A percentile compares a stretch with the other conserved stretches of the same genome.
Evolutionary conservation across 2,113 vertebrate species (phyloP).

Genomic region (Dromaius novaehollandiae): DNA sequence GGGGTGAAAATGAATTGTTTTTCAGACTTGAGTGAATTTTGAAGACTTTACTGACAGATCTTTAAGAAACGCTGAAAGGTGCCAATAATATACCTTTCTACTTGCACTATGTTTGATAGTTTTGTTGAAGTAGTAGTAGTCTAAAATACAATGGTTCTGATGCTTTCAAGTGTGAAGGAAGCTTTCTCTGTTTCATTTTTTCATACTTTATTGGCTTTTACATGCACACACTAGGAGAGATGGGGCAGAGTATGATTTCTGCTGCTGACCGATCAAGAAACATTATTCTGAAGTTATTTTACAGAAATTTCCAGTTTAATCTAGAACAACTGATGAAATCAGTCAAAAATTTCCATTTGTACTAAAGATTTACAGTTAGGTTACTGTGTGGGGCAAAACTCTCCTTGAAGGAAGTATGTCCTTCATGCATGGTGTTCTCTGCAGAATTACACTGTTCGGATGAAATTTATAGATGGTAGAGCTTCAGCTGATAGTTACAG

Average conservation of each 20-base stretch:
- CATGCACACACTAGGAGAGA: background rate
- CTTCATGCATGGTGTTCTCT: background rate
- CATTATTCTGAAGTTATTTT: background rate
- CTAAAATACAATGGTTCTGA: background rate
- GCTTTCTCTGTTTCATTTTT: background rate
- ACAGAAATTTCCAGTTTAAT: background rate
- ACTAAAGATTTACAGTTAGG: background rate
- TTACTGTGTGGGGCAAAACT: background rate
- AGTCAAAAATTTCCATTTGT: background rate
- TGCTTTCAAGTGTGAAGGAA: background rate
- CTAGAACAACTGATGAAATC: background rate
- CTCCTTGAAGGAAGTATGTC: accelerated
- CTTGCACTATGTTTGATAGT: background rate
- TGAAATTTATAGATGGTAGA: background rate
- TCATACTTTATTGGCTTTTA: background rate
- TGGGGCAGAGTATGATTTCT: background rate
- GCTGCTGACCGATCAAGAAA: background rate
- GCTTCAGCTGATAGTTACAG: background rate
- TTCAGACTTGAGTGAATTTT: background rate
- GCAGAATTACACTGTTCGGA: background rate
- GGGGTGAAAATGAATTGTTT: background rate
- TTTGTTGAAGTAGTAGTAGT: background rate
- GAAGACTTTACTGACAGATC: background rate
- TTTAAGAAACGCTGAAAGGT: background rate
- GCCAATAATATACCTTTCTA: background rate